Conservation (phyloP, 2,113 vertebrate genomes). For the Phalacrocorax brasilianus region DNA sequence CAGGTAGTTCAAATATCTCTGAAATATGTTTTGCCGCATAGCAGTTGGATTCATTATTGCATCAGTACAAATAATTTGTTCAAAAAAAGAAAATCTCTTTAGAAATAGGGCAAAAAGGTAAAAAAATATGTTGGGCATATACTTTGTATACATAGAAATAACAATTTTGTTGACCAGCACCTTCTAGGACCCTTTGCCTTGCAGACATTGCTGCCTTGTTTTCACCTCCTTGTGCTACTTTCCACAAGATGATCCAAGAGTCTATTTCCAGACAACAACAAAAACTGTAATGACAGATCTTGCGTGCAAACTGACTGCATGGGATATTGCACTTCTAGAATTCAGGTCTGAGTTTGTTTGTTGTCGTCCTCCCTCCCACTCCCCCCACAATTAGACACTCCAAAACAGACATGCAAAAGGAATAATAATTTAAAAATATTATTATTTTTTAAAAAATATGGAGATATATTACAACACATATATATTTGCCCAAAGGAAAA, state of each 20-base stretch:
- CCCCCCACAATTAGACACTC: accelerated
- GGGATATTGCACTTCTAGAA: not conserved
- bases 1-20: not conserved
- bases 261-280: not conserved
- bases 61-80: not conserved
- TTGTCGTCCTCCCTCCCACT: too few relatives aligned
- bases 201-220: not conserved
- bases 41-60: not conserved
- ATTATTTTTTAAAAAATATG: not conserved
- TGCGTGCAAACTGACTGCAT: not conserved
- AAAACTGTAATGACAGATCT: too few relatives aligned
- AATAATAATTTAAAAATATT: not conserved
- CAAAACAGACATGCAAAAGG: not conserved
- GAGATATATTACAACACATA: not conserved
- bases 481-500: not conserved
- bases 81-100: not conserved
- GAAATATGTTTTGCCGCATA: not conserved
- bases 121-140: not conserved
- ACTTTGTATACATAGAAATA: not conserved
- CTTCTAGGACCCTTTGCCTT: not conserved
- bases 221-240: not conserved
- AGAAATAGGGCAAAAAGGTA: not conserved
- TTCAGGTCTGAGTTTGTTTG: not conserved
- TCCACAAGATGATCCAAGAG: not conserved
- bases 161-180: not conserved